phyloP scores from a whole-genome alignment of 2,113 vertebrate species.

The Columbina picui region DNA sequence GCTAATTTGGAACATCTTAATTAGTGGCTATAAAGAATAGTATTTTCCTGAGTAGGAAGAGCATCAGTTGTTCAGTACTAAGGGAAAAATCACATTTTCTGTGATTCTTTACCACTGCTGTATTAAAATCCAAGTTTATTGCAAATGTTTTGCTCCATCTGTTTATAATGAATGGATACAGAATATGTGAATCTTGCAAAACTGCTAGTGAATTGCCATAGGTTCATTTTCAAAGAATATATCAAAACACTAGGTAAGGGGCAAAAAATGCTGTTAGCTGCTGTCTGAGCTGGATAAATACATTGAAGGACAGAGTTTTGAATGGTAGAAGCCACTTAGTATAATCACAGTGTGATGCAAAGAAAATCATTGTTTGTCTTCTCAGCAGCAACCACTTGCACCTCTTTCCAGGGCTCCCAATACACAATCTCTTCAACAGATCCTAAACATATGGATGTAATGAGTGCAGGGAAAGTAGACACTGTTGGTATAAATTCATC shows the following conservation, averaged over 20 bases:
- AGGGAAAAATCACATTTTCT: not conserved
- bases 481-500: not conserved
- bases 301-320: not conserved
- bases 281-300: not conserved
- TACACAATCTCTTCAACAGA: not conserved
- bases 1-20: not conserved
- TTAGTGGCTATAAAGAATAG: not conserved
- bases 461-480: not conserved
- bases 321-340: not conserved
- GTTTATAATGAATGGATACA: not conserved
- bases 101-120: not conserved
- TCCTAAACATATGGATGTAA: not conserved
- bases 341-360: fast-evolving
- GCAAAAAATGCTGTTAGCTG: not conserved
- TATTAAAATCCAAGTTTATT: not conserved
- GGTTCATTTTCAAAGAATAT: not conserved
- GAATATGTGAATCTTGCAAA: not conserved
- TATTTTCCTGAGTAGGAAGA: not conserved
- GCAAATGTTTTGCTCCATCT: not conserved
- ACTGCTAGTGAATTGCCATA: not conserved
- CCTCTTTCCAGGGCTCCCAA: not conserved
- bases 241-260: not conserved
- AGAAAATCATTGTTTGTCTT: not conserved
- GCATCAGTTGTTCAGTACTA: not conserved
- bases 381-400: not conserved